Evolutionary conservation across 2,113 vertebrate species (phyloP).

Genomic region (Okapia johnstoni): DNA sequence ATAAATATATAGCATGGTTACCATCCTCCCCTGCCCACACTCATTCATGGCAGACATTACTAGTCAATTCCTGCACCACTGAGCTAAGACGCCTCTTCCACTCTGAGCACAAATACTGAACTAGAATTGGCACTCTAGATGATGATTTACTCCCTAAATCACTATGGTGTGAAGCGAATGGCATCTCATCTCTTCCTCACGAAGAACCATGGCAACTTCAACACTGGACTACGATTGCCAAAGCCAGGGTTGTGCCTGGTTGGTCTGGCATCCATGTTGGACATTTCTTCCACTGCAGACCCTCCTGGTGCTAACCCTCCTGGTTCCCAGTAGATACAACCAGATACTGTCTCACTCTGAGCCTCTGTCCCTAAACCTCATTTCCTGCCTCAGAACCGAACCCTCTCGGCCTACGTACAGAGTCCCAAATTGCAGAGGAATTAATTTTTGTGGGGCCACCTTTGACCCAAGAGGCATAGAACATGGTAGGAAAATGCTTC

Average conservation of each 20-base stretch:
- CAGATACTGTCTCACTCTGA: background rate
- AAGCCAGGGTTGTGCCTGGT: no score
- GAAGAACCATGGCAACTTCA: background rate
- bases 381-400: background rate
- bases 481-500: background rate
- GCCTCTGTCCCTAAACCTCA: background rate
- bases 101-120: background rate
- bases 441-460: background rate
- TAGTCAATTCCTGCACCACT: background rate
- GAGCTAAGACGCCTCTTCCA: background rate
- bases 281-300: background rate
- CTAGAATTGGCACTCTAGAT: background rate
- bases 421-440: background rate
- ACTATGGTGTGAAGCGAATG: background rate
- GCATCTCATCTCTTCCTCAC: background rate
- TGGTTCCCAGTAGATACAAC: background rate
- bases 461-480: background rate
- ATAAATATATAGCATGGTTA: background rate
- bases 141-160: background rate
- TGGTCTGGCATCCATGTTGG: background rate
- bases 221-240: background rate
- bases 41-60: background rate
- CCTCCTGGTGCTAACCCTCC: background rate
- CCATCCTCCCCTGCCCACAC: background rate
- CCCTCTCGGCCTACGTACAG: rapidly evolving